Percentiles rank a stretch among this genome's conserved stretches.
Conservation (phyloP, 2,888 invertebrate species). For the Zelleria hepariella region DNA sequence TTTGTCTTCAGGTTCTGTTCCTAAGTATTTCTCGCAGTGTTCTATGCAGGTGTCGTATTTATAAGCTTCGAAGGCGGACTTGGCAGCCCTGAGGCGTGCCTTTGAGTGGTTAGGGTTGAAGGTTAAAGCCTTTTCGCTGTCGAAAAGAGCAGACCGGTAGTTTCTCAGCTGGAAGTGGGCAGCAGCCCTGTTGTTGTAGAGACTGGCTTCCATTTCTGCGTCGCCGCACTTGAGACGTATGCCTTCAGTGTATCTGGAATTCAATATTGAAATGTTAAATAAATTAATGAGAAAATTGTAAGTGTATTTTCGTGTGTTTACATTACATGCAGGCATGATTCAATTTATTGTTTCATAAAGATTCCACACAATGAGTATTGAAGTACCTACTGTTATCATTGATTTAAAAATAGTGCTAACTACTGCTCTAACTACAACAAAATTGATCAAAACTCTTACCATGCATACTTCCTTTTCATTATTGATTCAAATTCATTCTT, state of each 20-base stretch:
- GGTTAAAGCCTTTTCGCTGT: constrained; percentile 84
- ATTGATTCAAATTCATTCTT: not conserved
- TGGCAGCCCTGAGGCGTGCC: constrained; percentile 81
- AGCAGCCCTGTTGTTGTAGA: constrained; percentile 94
- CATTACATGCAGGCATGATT: no score
- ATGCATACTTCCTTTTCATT: not conserved
- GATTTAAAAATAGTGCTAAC: no score
- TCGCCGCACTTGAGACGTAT: constrained; percentile 82
- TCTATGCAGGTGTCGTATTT: constrained; percentile 80
- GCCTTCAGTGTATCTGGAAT: constrained; percentile 87
- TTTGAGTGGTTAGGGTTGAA: constrained; percentile 84
- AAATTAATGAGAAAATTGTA: not conserved
- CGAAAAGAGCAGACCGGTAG: constrained; percentile 82
- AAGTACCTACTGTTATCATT: no score
- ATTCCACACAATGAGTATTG: no score
- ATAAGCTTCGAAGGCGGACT: constrained; percentile 77
- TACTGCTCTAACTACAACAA: no score
- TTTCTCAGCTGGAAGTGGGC: constrained; percentile 89
- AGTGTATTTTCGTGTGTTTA: no score
- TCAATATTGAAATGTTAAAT: no score
- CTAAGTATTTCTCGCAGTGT: constrained; percentile 79
- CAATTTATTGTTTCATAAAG: no score
- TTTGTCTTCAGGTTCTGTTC: constrained; percentile 67
- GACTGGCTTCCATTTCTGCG: constrained; percentile 79
- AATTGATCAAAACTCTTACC: not conserved